A percentile compares a stretch with the other conserved stretches of the same genome.
phyloP scores from a whole-genome alignment of 2,888 invertebrate genomes.

The Brachypalpus laphriformis region DNA sequence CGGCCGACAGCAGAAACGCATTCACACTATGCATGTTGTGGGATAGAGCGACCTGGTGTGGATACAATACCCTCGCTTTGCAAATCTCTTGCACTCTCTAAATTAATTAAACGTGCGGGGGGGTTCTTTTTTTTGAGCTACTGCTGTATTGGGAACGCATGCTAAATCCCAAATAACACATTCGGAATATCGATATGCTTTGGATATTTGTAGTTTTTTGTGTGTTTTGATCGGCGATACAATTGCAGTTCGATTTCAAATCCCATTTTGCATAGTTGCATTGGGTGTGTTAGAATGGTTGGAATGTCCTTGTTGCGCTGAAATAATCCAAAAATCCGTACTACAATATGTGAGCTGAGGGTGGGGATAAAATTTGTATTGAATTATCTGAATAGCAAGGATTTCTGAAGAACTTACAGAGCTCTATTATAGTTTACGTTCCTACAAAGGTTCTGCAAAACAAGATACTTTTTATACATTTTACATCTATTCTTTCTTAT shows the following conservation, averaged over 20 bases:
- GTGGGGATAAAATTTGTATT: neutral
- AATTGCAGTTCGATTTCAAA: slow-evolving; percentile 39
- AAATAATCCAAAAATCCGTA: neutral
- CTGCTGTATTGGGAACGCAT: neutral
- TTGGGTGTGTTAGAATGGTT: neutral
- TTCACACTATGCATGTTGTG: slow-evolving; percentile 41
- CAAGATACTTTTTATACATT: no score
- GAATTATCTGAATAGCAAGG: neutral
- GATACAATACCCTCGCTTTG: slow-evolving; percentile 17
- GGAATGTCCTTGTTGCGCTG: neutral
- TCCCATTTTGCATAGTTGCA: slow-evolving; percentile 9
- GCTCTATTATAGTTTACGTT: no score
- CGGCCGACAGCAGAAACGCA: slow-evolving; percentile 1
- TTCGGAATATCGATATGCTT: slow-evolving; percentile 42
- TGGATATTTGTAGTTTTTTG: neutral
- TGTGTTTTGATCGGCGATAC: slow-evolving; percentile 1
- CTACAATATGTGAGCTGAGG: neutral
- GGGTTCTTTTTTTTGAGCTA: slow-evolving; percentile 1
- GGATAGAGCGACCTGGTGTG: neutral
- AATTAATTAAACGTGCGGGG: slow-evolving; percentile 59
- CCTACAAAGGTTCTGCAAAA: no score
- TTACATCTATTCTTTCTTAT: no score
- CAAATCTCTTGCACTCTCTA: slow-evolving; percentile 64
- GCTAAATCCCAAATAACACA: slow-evolving; percentile 32
- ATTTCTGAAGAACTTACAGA: neutral